Percentiles rank a stretch among this genome's conserved stretches.
Conservation (phyloP, 2,888 invertebrate genomes). For the Nasonia oneida region DNA sequence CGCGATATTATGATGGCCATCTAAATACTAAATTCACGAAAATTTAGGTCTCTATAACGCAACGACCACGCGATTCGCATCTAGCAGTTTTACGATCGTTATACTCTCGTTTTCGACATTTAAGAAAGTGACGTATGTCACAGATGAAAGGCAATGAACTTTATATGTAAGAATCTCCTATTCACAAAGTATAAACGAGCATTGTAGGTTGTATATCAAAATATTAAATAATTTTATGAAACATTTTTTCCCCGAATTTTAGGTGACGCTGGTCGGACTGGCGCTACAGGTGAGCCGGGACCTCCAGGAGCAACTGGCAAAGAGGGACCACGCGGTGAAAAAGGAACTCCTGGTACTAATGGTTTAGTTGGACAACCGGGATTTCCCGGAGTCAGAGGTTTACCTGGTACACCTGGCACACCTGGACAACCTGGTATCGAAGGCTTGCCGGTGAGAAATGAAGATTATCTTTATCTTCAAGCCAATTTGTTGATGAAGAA, state of each 20-base stretch:
- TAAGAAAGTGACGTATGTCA: conserved; percentile 16
- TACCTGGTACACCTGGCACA: conserved; percentile 87
- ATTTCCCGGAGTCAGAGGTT: conserved; percentile 90
- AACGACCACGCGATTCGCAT: conserved; percentile 26
- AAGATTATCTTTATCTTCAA: background rate
- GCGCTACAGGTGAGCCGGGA: conserved; percentile 88
- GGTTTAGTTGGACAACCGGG: conserved; percentile 90
- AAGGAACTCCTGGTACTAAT: conserved; percentile 87
- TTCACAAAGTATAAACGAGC: background rate
- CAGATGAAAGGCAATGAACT: background rate
- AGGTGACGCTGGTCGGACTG: conserved; percentile 89
- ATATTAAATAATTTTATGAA: too few species aligned
- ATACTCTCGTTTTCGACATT: conserved; percentile 30
- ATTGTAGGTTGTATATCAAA: too few species aligned
- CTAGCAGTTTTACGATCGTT: background rate
- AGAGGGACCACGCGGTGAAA: conserved; percentile 90
- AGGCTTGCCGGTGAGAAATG: conserved; percentile 84
- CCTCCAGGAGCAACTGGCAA: conserved; percentile 88
- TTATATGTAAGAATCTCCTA: background rate
- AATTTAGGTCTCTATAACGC: conserved; percentile 26
- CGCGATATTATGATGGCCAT: conserved; percentile 8
- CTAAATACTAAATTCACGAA: conserved; percentile 42
- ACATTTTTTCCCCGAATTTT: background rate
- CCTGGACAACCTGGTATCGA: conserved; percentile 88
- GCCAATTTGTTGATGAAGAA: background rate